Percentiles rank a stretch among this genome's conserved stretches.
These are phyloP conservation scores for Drosophila virilis DNA, from an alignment of 1,140 invertebrate genomes.

Conservation along the genomic window DNA sequence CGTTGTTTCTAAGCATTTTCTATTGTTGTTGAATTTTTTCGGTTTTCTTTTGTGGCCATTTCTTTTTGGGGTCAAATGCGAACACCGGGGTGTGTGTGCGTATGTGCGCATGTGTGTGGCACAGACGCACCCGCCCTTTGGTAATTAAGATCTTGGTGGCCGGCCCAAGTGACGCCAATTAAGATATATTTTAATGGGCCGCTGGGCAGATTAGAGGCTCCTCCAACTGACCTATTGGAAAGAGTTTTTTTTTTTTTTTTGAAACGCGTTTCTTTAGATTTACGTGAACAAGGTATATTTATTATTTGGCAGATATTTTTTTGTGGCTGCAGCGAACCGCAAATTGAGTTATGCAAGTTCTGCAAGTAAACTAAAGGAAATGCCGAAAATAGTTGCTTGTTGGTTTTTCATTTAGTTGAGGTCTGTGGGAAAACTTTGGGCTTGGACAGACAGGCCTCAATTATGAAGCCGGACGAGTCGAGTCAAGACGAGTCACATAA, in stretches of 20 bases:
- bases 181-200: conserved; percentile 62
- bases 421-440: conserved; percentile 47
- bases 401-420: conserved; percentile 27
- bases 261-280: conserved; percentile 16
- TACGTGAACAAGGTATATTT: conserved; percentile 5
- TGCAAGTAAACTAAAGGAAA: conserved; percentile 36
- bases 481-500: conserved; percentile 51
- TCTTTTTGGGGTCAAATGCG: conserved; percentile 55
- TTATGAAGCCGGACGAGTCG: conserved; percentile 52
- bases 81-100: conserved; percentile 17
- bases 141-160: conserved; percentile 73
- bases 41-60: conserved; percentile 50
- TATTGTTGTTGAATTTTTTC: conserved; percentile 53
- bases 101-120: background rate
- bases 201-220: conserved; percentile 7
- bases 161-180: conserved; percentile 77
- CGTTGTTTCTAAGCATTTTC: conserved; percentile 65
- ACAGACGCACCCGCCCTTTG: conserved; percentile 23
- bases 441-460: conserved; percentile 43
- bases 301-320: conserved; percentile 57
- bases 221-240: conserved; percentile 7
- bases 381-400: conserved; percentile 35
- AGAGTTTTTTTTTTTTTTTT: no score
- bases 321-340: conserved; percentile 7
- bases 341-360: conserved; percentile 69